Percentiles rank a stretch among this genome's conserved stretches.
Evolutionary conservation across 2,113 vertebrate species (phyloP).

Genomic region (Nerophis lumbriciformis): DNA sequence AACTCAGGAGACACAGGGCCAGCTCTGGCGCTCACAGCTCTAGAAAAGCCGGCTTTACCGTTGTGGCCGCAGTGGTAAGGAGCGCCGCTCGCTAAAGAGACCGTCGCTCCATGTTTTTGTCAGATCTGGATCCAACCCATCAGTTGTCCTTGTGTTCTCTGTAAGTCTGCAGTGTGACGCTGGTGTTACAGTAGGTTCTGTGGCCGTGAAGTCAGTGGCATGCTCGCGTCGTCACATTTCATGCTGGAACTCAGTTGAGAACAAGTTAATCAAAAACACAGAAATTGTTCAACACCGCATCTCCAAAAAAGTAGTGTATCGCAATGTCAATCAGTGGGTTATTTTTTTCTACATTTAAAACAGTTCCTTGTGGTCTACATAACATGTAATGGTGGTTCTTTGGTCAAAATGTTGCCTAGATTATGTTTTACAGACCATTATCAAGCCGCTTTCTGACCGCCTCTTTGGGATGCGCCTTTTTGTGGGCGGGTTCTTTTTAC

Average conservation of each 20-base stretch:
- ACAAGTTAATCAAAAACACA: conserved; percentile 28
- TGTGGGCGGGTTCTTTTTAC: no score
- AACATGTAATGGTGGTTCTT: no score
- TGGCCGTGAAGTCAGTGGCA: conserved; percentile 68
- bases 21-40: conserved; percentile 56
- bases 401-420: no score
- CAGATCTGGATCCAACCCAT: conserved; percentile 59
- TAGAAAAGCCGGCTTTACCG: conserved; percentile 64
- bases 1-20: conserved; percentile 67
- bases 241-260: conserved; percentile 30
- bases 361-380: no score
- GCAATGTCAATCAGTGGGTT: no score
- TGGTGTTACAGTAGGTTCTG: conserved; percentile 49
- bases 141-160: conserved; percentile 65
- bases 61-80: conserved; percentile 67
- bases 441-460: no score
- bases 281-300: not conserved
- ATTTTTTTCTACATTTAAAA: no score
- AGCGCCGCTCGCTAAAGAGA: conserved; percentile 46
- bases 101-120: conserved; percentile 63
- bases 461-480: no score
- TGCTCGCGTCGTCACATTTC: conserved; percentile 61
- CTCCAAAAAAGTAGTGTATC: not conserved
- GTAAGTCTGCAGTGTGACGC: conserved; percentile 69
- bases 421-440: no score